Percentiles rank a stretch among this genome's conserved stretches.
Conservation (phyloP, 2,888 invertebrate species). For the Pheosia gnoma region DNA sequence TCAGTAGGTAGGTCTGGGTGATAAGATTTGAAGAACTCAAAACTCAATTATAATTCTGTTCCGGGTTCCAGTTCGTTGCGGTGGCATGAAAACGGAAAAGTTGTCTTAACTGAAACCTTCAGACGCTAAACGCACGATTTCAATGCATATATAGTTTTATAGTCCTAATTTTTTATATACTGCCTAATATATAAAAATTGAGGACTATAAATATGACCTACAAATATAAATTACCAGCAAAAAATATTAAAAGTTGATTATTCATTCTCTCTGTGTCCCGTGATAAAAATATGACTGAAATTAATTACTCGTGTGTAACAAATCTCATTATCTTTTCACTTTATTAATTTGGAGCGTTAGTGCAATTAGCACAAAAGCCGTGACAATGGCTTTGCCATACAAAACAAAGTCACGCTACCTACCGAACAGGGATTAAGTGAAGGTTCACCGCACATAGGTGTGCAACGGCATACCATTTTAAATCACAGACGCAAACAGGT, state of each 20-base stretch:
- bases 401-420: conserved; percentile 53
- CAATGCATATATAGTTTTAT: too few relatives aligned
- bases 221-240: background rate
- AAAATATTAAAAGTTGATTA: background rate
- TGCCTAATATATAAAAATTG: too few relatives aligned
- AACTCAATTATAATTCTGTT: background rate
- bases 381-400: conserved; percentile 43
- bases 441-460: conserved; percentile 14
- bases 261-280: background rate
- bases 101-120: background rate
- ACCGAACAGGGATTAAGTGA: conserved; percentile 44
- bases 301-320: conserved; percentile 48
- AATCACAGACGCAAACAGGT: background rate
- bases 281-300: conserved; percentile 27
- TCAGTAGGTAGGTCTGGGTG: background rate
- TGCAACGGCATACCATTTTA: background rate
- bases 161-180: too few relatives aligned
- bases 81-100: background rate
- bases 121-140: too few relatives aligned
- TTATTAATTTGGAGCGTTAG: conserved; percentile 55
- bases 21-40: background rate
- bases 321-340: conserved; percentile 51
- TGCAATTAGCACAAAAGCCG: conserved; percentile 55
- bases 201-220: background rate
- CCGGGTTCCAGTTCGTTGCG: background rate